phyloP scores from a whole-genome alignment of 2,797 vertebrate genomes.

The Argentina silus region DNA sequence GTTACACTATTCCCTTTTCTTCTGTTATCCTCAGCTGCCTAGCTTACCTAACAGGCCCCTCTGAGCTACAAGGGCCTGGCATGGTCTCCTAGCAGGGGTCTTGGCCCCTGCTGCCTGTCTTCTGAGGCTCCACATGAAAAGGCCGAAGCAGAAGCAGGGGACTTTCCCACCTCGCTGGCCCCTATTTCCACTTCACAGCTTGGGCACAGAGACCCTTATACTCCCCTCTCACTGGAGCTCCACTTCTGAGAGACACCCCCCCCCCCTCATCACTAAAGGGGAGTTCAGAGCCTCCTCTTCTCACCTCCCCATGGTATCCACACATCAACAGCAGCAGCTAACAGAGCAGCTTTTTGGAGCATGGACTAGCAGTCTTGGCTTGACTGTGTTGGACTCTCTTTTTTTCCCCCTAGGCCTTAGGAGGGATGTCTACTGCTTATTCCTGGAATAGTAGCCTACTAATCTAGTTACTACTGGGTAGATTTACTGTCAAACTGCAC shows the following conservation, averaged over 20 bases:
- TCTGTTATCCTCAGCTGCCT: not conserved
- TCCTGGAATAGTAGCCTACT: no score
- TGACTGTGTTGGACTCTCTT: no score
- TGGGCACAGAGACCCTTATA: not conserved
- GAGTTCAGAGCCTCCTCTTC: no score
- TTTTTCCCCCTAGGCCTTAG: no score
- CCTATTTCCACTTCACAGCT: slow-evolving; percentile 34
- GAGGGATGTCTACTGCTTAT: no score
- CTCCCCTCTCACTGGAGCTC: not conserved
- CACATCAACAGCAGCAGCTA: no score
- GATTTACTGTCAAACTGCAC: no score
- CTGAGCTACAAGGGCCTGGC: not conserved
- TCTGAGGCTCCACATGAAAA: slow-evolving; percentile 5
- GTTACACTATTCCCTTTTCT: not conserved
- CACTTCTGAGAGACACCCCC: not conserved
- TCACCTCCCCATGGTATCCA: no score
- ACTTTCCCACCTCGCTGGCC: slow-evolving; percentile 17
- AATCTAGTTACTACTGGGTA: no score
- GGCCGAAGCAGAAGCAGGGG: not conserved
- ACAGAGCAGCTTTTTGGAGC: no score
- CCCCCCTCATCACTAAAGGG: not conserved
- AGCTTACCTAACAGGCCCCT: not conserved
- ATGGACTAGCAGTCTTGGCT: no score
- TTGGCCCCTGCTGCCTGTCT: not conserved
- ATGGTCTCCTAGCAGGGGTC: not conserved